Conservation (phyloP, 2,888 invertebrate genomes). For the Nomada flava region DNA sequence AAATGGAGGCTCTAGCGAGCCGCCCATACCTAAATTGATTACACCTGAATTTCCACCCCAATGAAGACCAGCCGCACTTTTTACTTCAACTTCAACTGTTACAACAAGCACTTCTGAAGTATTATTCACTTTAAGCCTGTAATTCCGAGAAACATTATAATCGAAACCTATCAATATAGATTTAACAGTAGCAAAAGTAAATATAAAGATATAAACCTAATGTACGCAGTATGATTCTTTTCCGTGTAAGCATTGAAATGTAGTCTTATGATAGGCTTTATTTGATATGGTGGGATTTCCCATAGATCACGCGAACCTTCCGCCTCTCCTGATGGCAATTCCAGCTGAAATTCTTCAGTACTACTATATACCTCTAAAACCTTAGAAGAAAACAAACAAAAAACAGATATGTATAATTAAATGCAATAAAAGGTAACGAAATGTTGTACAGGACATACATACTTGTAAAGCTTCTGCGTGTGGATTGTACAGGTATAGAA, state of each 20-base stretch:
- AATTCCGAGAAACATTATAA: conserved; percentile 58
- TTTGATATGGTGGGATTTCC: conserved; percentile 95
- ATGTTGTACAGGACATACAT: conserved; percentile 51
- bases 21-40: conserved; percentile 93
- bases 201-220: conserved; percentile 87
- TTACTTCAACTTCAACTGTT: conserved; percentile 93
- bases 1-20: conserved; percentile 88
- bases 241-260: conserved; percentile 91
- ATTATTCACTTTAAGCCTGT: conserved; percentile 89
- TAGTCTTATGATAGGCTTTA: conserved; percentile 94
- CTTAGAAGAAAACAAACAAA: conserved; percentile 80
- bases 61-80: conserved; percentile 89
- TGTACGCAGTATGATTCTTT: conserved; percentile 94
- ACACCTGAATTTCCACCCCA: conserved; percentile 89
- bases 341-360: conserved; percentile 95
- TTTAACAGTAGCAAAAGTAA: not conserved
- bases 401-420: not conserved
- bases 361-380: conserved; percentile 94
- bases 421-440: not conserved
- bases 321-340: conserved; percentile 91
- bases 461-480: conserved; percentile 94
- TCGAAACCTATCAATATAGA: not conserved
- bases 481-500: conserved; percentile 98
- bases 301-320: conserved; percentile 94
- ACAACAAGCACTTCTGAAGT: conserved; percentile 90